phyloP scores from a whole-genome alignment of 2,113 vertebrate genomes.

The Tetraodon nigroviridis region DNA sequence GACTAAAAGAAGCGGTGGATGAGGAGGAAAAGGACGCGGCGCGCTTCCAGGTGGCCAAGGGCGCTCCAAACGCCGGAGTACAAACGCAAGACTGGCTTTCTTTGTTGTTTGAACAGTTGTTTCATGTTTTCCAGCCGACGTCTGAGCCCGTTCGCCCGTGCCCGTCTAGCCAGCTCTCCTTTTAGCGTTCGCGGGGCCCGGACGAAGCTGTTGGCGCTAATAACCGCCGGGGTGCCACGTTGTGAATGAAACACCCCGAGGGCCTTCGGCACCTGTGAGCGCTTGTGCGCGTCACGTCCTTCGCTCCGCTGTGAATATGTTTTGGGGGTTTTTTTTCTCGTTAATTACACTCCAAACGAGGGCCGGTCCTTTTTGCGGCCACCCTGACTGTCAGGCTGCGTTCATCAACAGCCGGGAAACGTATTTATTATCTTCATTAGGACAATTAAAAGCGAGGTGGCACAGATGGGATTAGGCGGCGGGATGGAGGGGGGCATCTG shows the following conservation, averaged over 20 bases:
- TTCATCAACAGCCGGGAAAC: slow-evolving; percentile 65
- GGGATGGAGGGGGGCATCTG: slow-evolving; percentile 47
- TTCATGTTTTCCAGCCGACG: slow-evolving; percentile 25
- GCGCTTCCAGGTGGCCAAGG: slow-evolving; percentile 61
- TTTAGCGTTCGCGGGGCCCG: slow-evolving; percentile 34
- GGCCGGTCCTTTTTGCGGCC: slow-evolving; percentile 55
- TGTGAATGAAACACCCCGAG: slow-evolving; percentile 67
- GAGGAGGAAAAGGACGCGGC: slow-evolving; percentile 53
- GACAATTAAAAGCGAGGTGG: slow-evolving; percentile 66
- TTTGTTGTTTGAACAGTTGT: slow-evolving; percentile 31
- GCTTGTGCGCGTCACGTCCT: not conserved
- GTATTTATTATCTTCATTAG: slow-evolving; percentile 74
- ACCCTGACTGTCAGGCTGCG: slow-evolving; percentile 62
- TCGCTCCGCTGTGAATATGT: slow-evolving; percentile 52
- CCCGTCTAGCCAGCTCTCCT: slow-evolving; percentile 49
- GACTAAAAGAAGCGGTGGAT: slow-evolving; percentile 53
- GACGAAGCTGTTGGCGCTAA: slow-evolving; percentile 63
- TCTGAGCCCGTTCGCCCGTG: not conserved
- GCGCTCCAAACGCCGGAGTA: slow-evolving; percentile 30
- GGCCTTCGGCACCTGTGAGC: slow-evolving; percentile 62
- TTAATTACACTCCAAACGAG: slow-evolving; percentile 71
- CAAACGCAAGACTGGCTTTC: slow-evolving; percentile 13
- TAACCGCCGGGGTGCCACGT: slow-evolving; percentile 62
- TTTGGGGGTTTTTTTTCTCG: too few relatives aligned
- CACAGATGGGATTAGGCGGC: slow-evolving; percentile 58